Percentiles rank a stretch among this genome's conserved stretches.
These are phyloP conservation scores for Ormyrus rosae DNA, from an alignment of 2,888 invertebrate species.

Conservation along the genomic window DNA sequence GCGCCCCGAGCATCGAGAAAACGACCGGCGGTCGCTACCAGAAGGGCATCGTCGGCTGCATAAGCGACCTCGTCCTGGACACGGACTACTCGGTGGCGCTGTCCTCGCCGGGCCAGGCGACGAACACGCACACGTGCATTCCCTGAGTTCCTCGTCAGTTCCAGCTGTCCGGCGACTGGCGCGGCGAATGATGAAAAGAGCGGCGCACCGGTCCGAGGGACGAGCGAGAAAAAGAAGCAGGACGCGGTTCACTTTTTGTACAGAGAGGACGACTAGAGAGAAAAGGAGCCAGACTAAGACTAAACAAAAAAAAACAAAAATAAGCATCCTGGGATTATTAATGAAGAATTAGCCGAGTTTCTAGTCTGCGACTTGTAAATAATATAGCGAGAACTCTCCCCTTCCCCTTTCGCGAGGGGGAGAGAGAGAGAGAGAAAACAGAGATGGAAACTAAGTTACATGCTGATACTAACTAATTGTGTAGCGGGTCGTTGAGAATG, in stretches of 20 bases:
- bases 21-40: conserved; percentile 84
- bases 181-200: neutral
- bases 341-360: conserved; percentile 43
- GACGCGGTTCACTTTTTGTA: conserved; percentile 10
- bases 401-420: neutral
- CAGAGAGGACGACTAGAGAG: neutral
- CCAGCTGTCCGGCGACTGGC: neutral
- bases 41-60: conserved; percentile 88
- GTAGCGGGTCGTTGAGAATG: conserved; percentile 1
- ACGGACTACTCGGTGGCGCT: conserved; percentile 87
- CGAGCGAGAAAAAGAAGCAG: neutral
- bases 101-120: conserved; percentile 81
- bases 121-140: conserved; percentile 78
- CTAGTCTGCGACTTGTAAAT: conserved; percentile 54
- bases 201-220: neutral
- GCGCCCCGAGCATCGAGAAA: conserved; percentile 85
- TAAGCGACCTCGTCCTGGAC: conserved; percentile 88
- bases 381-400: conserved; percentile 20
- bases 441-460: conserved; percentile 12
- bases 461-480: conserved; percentile 27
- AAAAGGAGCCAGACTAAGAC: neutral
- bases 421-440: neutral
- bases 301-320: conserved; percentile 5
- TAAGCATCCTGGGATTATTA: conserved; percentile 23
- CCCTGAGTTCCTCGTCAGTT: conserved; percentile 67